Evolutionary conservation across 2,888 invertebrate genomes (phyloP).

Genomic region (Pardosa pseudoannulata): DNA sequence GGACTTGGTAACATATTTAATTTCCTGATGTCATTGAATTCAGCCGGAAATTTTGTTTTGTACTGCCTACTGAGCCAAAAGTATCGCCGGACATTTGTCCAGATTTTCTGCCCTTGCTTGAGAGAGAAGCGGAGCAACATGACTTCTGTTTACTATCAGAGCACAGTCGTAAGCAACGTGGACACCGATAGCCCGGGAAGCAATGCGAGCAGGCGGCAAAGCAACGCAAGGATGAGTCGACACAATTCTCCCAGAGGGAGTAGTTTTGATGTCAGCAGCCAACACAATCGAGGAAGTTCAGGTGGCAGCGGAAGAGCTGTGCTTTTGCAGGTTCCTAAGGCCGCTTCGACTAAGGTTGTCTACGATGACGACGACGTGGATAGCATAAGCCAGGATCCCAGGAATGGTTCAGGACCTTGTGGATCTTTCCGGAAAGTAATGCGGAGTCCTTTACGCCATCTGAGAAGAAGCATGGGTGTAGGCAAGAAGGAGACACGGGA

Average conservation of each 20-base stretch:
- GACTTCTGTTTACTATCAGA: conserved; percentile 64
- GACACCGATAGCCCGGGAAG: conserved; percentile 65
- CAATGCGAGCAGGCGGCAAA: conserved; percentile 34
- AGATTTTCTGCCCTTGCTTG: conserved; percentile 74
- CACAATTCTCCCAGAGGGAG: conserved; percentile 20
- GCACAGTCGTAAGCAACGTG: conserved; percentile 59
- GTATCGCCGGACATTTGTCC: conserved; percentile 77
- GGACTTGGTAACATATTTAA: conserved; percentile 79
- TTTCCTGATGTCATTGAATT: conserved; percentile 79
- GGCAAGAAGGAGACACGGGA: conserved; percentile 50
- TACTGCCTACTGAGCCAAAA: conserved; percentile 79
- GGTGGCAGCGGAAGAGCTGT: conserved; percentile 24
- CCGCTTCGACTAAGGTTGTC: conserved; percentile 30
- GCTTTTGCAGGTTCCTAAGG: conserved; percentile 50
- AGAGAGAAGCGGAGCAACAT: conserved; percentile 33
- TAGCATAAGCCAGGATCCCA: neutral
- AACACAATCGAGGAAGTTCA: conserved; percentile 15
- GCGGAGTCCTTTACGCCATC: conserved; percentile 31
- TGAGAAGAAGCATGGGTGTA: conserved; percentile 36
- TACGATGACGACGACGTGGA: conserved; percentile 51
- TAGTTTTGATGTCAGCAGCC: neutral
- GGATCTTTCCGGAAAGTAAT: conserved; percentile 33
- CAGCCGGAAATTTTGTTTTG: conserved; percentile 80
- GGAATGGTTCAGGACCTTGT: conserved; percentile 1
- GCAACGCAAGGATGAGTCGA: conserved; percentile 23